These are phyloP conservation scores for Agrochola lota DNA, from an alignment of 2,888 invertebrate species.

Conservation along the genomic window DNA sequence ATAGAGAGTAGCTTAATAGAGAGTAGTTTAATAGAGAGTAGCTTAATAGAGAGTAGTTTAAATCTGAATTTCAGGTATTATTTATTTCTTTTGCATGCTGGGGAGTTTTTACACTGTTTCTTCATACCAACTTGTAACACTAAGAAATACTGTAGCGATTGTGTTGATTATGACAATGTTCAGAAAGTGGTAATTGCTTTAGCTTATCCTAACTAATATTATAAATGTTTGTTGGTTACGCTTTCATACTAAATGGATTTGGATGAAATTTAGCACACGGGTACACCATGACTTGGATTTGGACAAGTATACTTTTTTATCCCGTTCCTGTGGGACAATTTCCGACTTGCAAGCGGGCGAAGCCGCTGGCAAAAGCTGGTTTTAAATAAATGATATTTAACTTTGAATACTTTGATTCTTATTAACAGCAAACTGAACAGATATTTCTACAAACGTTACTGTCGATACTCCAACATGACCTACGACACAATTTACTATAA, in stretches of 20 bases:
- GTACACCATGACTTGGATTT: too few species aligned
- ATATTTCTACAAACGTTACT: background rate
- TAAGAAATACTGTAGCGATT: background rate
- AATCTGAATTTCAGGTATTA: background rate
- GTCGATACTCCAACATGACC: background rate
- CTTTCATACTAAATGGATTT: too few species aligned
- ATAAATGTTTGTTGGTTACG: too few species aligned
- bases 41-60: background rate
- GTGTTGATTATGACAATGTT: background rate
- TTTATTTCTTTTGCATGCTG: background rate
- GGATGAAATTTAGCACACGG: too few species aligned
- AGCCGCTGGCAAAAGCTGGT: too few species aligned
- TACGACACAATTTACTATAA: background rate
- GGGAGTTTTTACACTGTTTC: background rate
- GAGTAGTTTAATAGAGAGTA: background rate
- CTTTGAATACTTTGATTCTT: background rate
- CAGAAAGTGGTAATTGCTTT: background rate
- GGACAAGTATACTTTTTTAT: too few species aligned
- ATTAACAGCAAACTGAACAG: background rate
- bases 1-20: too few species aligned
- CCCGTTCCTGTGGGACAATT: too few species aligned
- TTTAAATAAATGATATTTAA: background rate
- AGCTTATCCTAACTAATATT: background rate
- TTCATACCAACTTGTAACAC: background rate
- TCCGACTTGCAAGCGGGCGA: too few species aligned